phyloP scores from a whole-genome alignment of 2,888 invertebrate genomes.

The Gortyna flavago region DNA sequence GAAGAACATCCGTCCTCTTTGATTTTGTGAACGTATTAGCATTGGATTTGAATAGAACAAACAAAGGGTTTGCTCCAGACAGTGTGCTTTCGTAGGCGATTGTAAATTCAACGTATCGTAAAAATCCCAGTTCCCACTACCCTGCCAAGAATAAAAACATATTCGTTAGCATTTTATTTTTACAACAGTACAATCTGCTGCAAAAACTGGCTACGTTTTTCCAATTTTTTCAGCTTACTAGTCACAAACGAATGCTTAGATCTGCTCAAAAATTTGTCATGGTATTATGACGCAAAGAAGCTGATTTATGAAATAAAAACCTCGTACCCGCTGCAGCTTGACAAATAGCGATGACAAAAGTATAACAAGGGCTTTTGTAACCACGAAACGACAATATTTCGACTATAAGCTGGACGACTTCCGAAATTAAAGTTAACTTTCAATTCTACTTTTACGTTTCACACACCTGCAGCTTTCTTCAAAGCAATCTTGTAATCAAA shows the following conservation, averaged over 20 bases:
- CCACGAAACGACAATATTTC: constrained; percentile 34
- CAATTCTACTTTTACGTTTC: background rate
- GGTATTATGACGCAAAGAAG: constrained; percentile 54
- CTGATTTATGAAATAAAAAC: constrained; percentile 69
- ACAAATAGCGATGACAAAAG: constrained; percentile 53
- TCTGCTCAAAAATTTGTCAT: constrained; percentile 63
- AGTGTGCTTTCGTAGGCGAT: constrained; percentile 89
- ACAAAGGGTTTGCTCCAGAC: constrained; percentile 89
- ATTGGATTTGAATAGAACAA: constrained; percentile 90
- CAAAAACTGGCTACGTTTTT: constrained; percentile 43
- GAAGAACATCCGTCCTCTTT: constrained; percentile 87
- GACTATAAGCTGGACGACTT: constrained; percentile 17
- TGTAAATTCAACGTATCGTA: constrained; percentile 88
- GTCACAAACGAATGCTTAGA: constrained; percentile 55
- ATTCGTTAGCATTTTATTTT: constrained; percentile 62
- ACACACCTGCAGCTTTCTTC: constrained; percentile 1
- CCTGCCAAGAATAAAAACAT: constrained; percentile 61
- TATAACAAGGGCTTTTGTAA: constrained; percentile 48
- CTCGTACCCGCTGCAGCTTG: constrained; percentile 54
- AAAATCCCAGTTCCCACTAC: constrained; percentile 78
- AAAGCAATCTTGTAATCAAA: constrained; percentile 54
- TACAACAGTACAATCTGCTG: constrained; percentile 55
- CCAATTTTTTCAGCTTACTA: constrained; percentile 48
- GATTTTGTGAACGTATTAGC: constrained; percentile 89
- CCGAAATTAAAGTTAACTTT: too few species aligned